phyloP scores from a whole-genome alignment of 2,888 invertebrate species.

The Drosophila buzzatii region DNA sequence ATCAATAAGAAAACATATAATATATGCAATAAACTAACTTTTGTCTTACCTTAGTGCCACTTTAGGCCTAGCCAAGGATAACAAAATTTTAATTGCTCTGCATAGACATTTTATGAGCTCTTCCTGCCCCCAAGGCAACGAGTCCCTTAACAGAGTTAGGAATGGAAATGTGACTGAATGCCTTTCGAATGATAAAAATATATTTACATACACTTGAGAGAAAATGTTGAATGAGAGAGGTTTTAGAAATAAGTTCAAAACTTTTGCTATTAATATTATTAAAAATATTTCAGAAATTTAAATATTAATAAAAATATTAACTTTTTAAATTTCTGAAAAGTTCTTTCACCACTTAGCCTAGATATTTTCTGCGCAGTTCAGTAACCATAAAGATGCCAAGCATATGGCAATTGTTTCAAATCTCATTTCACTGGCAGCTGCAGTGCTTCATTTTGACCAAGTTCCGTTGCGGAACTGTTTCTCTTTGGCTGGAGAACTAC shows the following conservation, averaged over 20 bases:
- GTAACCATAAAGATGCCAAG: conserved; percentile 11
- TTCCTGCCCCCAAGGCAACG: conserved; percentile 9
- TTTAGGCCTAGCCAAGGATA: conserved; percentile 19
- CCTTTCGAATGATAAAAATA: conserved; percentile 21
- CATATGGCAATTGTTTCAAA: conserved; percentile 36
- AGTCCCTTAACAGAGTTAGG: conserved; percentile 6
- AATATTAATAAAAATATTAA: too few species aligned
- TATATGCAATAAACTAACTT: conserved; percentile 2
- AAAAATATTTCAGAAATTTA: too few species aligned
- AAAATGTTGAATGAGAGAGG: too few species aligned
- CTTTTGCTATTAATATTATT: too few species aligned
- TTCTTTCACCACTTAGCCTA: background rate
- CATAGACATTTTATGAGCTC: conserved; percentile 2
- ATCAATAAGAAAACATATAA: conserved; percentile 12
- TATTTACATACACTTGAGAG: background rate
- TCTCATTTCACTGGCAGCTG: conserved; percentile 42
- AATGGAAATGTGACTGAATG: conserved; percentile 27
- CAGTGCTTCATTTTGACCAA: conserved; percentile 49
- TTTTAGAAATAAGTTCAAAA: background rate
- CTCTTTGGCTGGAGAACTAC: conserved; percentile 33
- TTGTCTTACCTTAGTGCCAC: conserved; percentile 2
- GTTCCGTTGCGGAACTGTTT: conserved; percentile 12
- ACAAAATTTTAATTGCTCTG: conserved; percentile 24
- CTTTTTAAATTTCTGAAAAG: too few species aligned
- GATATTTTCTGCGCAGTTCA: background rate